These are phyloP conservation scores for Ooceraea biroi DNA, from an alignment of 1,140 invertebrate genomes.

Conservation along the genomic window DNA sequence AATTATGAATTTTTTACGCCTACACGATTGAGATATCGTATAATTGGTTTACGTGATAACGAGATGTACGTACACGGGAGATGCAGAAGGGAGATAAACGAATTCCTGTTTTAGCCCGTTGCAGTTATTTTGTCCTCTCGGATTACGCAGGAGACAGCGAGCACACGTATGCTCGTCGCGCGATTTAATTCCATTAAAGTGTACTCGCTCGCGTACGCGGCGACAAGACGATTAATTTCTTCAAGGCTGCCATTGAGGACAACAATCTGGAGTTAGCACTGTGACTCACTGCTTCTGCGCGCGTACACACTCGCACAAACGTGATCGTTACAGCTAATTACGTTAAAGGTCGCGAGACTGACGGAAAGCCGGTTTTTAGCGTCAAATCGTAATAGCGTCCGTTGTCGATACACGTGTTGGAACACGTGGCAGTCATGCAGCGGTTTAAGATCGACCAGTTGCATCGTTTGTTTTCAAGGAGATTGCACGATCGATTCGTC, in stretches of 20 bases:
- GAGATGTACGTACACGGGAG: background rate
- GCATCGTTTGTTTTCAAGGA: background rate
- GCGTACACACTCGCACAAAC: constrained; percentile 4
- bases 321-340: constrained; percentile 18
- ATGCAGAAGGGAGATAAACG: background rate
- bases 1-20: constrained; percentile 10
- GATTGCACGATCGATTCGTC: constrained; percentile 8
- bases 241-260: constrained; percentile 48
- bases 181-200: constrained; percentile 31
- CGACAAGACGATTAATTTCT: constrained; percentile 39
- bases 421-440: background rate
- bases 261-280: constrained; percentile 42
- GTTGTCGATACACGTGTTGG: constrained; percentile 17
- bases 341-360: constrained; percentile 34
- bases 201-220: constrained; percentile 15
- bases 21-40: constrained; percentile 9
- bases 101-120: constrained; percentile 19
- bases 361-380: constrained; percentile 23
- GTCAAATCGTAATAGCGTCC: constrained; percentile 2
- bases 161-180: background rate
- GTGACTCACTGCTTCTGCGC: constrained; percentile 34
- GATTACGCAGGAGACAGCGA: constrained; percentile 17
- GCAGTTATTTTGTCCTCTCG: constrained; percentile 23
- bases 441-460: background rate
- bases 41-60: background rate